These are phyloP conservation scores for Allophyes oxyacanthae DNA, from an alignment of 2,888 invertebrate species.

Conservation along the genomic window DNA sequence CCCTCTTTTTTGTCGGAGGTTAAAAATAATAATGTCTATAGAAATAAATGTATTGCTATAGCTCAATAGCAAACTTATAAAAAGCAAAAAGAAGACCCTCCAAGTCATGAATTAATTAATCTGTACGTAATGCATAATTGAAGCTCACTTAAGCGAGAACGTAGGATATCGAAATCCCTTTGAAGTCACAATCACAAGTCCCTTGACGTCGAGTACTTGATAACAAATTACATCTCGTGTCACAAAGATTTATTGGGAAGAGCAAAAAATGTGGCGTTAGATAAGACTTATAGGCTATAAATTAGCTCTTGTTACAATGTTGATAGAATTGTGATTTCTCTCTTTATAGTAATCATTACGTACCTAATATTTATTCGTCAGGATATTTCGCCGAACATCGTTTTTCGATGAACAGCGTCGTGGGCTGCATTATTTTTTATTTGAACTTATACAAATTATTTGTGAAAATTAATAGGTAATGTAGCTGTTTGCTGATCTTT, in stretches of 20 bases:
- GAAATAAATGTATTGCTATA: too few relatives aligned
- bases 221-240: conserved; percentile 30
- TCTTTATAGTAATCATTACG: neutral
- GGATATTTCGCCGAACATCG: too few relatives aligned
- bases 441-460: too few relatives aligned
- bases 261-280: conserved; percentile 4
- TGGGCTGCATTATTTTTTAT: too few relatives aligned
- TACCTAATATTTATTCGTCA: too few relatives aligned
- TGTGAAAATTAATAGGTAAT: too few relatives aligned
- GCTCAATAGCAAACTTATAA: neutral
- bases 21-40: too few relatives aligned
- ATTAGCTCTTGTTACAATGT: neutral
- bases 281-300: conserved; percentile 17
- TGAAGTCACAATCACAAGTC: conserved; percentile 20
- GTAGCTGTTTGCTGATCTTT: too few relatives aligned
- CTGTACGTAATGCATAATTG: conserved; percentile 24
- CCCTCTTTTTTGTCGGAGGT: too few relatives aligned
- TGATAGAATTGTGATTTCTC: conserved; percentile 2
- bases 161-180: conserved; percentile 16
- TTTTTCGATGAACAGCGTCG: too few relatives aligned
- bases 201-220: conserved; percentile 10
- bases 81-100: neutral
- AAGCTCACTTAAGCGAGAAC: conserved; percentile 26
- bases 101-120: conserved; percentile 8
- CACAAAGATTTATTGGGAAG: conserved; percentile 24